Evolutionary conservation across 1,140 invertebrate genomes (phyloP), one percentile per base, ranked within the genome.

Genomic region (Zaprionus tsacasi): DNA sequence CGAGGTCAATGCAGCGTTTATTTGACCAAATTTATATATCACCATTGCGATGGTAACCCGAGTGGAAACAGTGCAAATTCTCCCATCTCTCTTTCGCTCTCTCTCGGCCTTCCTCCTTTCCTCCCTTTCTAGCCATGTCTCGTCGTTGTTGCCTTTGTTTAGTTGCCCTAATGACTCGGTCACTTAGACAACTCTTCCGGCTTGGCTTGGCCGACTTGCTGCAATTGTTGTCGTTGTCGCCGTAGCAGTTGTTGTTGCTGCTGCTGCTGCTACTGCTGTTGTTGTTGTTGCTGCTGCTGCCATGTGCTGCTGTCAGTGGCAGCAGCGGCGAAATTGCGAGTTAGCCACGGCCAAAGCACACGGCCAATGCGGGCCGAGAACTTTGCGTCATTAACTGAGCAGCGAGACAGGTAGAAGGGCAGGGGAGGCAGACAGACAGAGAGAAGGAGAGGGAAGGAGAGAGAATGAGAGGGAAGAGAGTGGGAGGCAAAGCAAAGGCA

Each of bases 331-430:
- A 55, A 57, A 36, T 43, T 85, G 69, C 66, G 76, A 72, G 66
- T 74, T 78, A 54, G 64, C 72, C 76, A 78, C 45, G 67, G 72
- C 67, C 66, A 85, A 71, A 56, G 66, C 65, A 80, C 65, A 68
- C 64, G 74, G 69, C 50, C 64, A 63, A 66, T 82, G 72, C 58
- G 61, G 58, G 52, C 64, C 43, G 58, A 63, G 81, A 85, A 80
- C 74, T 70, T 79, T 70, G 66, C 73, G 63, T 85, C 82, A 85
- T 85, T 85, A 85, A 80, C 74, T 68, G 74, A 73, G 52, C 50
- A 43, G 48, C 69, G 27, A 45, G 40, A 36, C 25, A 10, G 10
- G 48, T 50, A 38, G 57, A 65, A 6, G n/a, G n/a, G 40, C 2
- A 12, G 11, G 11, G 7, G 11, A 10, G 7, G 30, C 3, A 8